A percentile compares a stretch with the other conserved stretches of the same genome.
These are phyloP conservation scores for Daboia siamensis DNA, from an alignment of 2,113 vertebrate genomes.

Conservation along the genomic window DNA sequence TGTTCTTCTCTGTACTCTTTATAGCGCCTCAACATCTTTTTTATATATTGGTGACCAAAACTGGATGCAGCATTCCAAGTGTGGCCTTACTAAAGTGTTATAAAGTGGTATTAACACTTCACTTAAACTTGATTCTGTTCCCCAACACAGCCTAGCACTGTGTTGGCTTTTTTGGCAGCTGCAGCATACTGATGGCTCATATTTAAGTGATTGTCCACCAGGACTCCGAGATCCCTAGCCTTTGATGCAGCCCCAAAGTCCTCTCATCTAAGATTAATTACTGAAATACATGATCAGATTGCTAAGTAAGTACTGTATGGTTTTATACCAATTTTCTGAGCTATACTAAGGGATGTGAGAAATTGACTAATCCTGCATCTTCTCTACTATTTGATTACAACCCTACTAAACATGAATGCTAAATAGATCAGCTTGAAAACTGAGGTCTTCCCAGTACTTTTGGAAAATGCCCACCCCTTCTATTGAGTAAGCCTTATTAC, in stretches of 20 bases:
- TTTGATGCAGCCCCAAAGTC: not conserved
- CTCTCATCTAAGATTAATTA: not conserved
- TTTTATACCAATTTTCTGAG: not conserved
- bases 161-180: too few species aligned
- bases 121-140: too few species aligned
- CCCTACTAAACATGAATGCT: conserved; percentile 61
- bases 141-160: too few species aligned
- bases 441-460: conserved; percentile 39
- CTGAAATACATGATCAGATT: not conserved
- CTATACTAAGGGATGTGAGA: not conserved
- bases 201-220: too few species aligned
- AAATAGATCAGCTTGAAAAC: conserved; percentile 37
- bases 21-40: too few species aligned
- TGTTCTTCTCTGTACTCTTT: too few species aligned
- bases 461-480: not conserved
- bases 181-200: too few species aligned
- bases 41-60: too few species aligned
- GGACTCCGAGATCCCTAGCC: too few species aligned
- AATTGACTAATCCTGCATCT: not conserved
- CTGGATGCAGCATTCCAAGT: too few species aligned
- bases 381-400: not conserved
- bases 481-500: not conserved
- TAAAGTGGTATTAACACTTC: too few species aligned
- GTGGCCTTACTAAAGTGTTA: too few species aligned
- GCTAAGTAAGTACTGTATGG: not conserved